These are phyloP conservation scores for Pipa parva DNA, from an alignment of 2,113 vertebrate genomes.

Conservation along the genomic window DNA sequence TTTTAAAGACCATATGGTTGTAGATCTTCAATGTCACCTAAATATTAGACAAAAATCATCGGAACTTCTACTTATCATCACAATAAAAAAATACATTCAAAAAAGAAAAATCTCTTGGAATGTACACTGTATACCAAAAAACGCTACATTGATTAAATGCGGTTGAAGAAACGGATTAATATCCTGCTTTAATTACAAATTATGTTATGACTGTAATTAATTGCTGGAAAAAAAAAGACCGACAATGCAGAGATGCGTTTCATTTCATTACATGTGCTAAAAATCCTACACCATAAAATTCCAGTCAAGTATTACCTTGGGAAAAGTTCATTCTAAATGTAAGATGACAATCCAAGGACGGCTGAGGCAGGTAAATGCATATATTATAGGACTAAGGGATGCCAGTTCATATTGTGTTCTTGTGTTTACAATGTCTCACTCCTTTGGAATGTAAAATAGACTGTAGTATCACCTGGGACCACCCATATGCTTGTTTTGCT, in stretches of 20 bases:
- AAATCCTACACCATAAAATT: conserved; percentile 3
- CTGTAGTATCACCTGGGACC: conserved; percentile 19
- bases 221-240: conserved; percentile 28
- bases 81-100: background rate
- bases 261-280: conserved; percentile 12
- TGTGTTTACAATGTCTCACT: background rate
- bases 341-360: conserved; percentile 34
- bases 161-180: conserved; percentile 13
- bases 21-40: conserved; percentile 30
- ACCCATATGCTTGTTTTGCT: conserved; percentile 18
- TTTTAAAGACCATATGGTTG: conserved; percentile 25
- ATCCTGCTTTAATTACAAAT: conserved; percentile 24
- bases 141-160: conserved; percentile 6
- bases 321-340: conserved; percentile 25
- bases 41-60: background rate
- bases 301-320: conserved; percentile 31
- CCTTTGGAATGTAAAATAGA: conserved; percentile 29
- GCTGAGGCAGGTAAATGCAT: conserved; percentile 18
- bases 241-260: conserved; percentile 21
- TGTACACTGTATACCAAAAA: conserved; percentile 1
- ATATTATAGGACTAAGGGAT: conserved; percentile 12
- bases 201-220: conserved; percentile 31
- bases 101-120: background rate
- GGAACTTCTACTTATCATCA: background rate
- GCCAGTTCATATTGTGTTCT: conserved; percentile 26